These are phyloP conservation scores for Leucophenga montana DNA, from an alignment of 2,888 invertebrate genomes.

Conservation along the genomic window DNA sequence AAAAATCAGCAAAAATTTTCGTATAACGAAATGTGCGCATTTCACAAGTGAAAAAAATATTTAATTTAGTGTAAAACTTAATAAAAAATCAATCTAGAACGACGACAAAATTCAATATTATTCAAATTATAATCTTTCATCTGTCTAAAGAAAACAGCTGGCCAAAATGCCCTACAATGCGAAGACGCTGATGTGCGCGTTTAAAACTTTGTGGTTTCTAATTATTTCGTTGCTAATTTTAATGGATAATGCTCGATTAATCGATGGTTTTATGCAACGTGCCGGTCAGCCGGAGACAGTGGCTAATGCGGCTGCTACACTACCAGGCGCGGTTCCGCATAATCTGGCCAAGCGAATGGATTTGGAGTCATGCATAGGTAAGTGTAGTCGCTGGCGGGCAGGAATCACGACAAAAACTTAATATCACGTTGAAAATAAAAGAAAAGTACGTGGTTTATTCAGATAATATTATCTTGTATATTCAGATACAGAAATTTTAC, in stretches of 20 bases:
- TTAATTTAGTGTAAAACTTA: too few relatives aligned
- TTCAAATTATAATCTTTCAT: too few relatives aligned
- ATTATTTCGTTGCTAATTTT: conserved; percentile 37
- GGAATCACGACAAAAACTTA: too few relatives aligned
- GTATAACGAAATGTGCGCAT: too few relatives aligned
- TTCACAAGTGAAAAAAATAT: too few relatives aligned
- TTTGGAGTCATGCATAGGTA: conserved; percentile 71
- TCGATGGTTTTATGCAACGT: conserved; percentile 43
- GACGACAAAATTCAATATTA: neutral
- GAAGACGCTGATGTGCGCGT: too few relatives aligned
- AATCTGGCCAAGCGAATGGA: conserved; percentile 71
- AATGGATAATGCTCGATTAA: conserved; percentile 45
- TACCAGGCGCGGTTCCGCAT: conserved; percentile 48
- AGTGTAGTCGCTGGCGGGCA: conserved; percentile 27
- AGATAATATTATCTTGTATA: too few relatives aligned
- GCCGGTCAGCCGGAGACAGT: conserved; percentile 50
- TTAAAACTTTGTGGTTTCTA: neutral
- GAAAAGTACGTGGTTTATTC: too few relatives aligned
- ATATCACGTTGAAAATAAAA: too few relatives aligned
- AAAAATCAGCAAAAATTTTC: too few relatives aligned
- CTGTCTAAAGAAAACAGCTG: too few relatives aligned
- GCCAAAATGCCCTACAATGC: neutral
- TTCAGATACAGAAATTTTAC: too few relatives aligned
- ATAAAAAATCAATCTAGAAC: neutral
- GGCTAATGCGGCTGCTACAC: conserved; percentile 19